Evolutionary conservation across 2,797 vertebrate genomes (phyloP).

Genomic region (Heteromormyrus szaboi): DNA sequence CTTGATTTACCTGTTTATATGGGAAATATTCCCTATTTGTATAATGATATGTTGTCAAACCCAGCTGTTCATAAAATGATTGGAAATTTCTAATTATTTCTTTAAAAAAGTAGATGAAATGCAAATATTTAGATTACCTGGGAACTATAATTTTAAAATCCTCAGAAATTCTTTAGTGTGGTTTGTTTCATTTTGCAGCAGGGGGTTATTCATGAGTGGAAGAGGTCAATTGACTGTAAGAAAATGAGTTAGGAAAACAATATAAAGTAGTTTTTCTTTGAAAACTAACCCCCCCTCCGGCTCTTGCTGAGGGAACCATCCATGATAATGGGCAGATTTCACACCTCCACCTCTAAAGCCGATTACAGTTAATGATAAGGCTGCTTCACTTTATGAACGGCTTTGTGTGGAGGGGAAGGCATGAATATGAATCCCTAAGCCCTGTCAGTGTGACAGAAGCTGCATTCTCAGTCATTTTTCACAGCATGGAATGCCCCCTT

Average conservation of each 20-base stretch:
- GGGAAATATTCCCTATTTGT: background rate
- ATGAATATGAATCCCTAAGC: conserved; percentile 25
- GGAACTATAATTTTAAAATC: background rate
- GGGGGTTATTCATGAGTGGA: background rate
- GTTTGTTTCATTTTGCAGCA: background rate
- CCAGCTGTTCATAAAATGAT: background rate
- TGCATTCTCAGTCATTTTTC: background rate
- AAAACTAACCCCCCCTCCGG: background rate
- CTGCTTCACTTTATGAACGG: background rate
- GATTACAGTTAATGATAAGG: conserved; percentile 21
- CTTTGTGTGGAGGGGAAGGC: conserved; percentile 12
- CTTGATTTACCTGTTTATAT: background rate
- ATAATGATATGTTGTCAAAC: background rate
- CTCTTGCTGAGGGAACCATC: conserved; percentile 1
- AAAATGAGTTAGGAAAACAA: background rate
- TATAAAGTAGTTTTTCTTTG: conserved; percentile 10
- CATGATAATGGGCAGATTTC: conserved; percentile 27
- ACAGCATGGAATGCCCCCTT: conserved; percentile 4
- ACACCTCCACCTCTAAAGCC: conserved; percentile 30
- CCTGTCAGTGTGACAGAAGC: background rate
- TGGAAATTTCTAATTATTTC: background rate
- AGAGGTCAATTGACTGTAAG: background rate
- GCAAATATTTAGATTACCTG: background rate
- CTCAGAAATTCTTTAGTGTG: background rate
- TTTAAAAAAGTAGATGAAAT: background rate